Evolutionary conservation across 2,888 invertebrate species (phyloP).

Genomic region (Rhagium mordax): DNA sequence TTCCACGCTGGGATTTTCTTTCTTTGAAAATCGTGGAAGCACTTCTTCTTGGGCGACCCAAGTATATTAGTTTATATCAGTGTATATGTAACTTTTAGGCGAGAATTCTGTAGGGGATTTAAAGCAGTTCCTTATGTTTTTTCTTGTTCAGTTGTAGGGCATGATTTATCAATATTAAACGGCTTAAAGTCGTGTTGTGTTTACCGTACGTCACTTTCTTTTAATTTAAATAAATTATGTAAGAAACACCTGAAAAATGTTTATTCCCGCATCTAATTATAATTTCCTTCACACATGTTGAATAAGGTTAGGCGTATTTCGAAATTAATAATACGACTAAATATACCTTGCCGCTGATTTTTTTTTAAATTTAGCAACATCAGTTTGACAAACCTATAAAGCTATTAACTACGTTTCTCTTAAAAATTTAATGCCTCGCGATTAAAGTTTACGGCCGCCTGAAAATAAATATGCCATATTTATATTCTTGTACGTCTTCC

Average conservation of each 20-base stretch:
- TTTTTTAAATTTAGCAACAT: neutral
- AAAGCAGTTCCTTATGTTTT: no score
- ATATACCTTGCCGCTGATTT: neutral
- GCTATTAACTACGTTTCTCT: neutral
- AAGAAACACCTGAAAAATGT: neutral
- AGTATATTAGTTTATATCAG: no score
- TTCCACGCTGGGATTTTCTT: no score
- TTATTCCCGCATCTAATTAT: constrained; percentile 19
- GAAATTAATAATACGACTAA: neutral
- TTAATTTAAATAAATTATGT: no score
- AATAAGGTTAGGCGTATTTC: constrained; percentile 4
- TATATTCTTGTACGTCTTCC: neutral
- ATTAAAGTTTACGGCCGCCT: neutral
- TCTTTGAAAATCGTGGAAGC: no score
- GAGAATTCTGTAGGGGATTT: no score
- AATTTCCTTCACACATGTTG: constrained; percentile 12
- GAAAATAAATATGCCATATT: neutral
- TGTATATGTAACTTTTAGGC: no score
- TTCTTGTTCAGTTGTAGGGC: no score
- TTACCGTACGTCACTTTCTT: no score
- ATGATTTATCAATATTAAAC: no score
- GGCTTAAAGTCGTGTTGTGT: no score
- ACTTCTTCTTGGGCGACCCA: no score
- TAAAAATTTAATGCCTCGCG: neutral
- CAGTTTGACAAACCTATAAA: neutral